These are phyloP conservation scores for Dione juno DNA, from an alignment of 2,888 invertebrate genomes.

Conservation along the genomic window DNA sequence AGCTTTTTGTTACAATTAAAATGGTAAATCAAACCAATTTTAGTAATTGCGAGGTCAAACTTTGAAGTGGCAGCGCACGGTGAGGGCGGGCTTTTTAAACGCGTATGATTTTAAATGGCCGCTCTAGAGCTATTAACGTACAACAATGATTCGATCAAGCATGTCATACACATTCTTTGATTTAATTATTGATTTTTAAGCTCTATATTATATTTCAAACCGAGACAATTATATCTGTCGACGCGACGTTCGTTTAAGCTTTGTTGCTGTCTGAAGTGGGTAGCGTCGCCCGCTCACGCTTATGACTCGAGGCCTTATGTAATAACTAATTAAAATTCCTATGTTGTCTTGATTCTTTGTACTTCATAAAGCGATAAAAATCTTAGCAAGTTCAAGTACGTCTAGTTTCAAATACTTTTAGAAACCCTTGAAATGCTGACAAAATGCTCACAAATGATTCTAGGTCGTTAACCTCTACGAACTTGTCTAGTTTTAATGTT, in stretches of 20 bases:
- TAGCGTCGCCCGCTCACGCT: slow-evolving; percentile 40
- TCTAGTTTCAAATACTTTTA: slow-evolving; percentile 23
- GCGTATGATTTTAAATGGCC: slow-evolving; percentile 71
- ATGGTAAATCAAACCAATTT: slow-evolving; percentile 84
- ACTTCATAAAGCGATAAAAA: slow-evolving; percentile 41
- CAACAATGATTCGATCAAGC: slow-evolving; percentile 48
- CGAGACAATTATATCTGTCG: slow-evolving; percentile 27
- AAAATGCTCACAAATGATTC: slow-evolving; percentile 23
- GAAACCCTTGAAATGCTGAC: slow-evolving; percentile 26
- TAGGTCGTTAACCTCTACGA: slow-evolving; percentile 29
- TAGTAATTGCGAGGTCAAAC: slow-evolving; percentile 82
- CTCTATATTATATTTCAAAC: slow-evolving; percentile 34
- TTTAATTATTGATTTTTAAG: slow-evolving; percentile 51
- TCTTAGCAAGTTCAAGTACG: slow-evolving; percentile 19
- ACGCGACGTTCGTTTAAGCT: background rate
- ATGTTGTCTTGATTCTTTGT: slow-evolving; percentile 49
- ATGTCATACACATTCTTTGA: slow-evolving; percentile 47
- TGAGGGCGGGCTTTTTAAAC: slow-evolving; percentile 65
- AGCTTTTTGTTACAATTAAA: slow-evolving; percentile 84
- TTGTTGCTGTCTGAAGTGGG: slow-evolving; percentile 15
- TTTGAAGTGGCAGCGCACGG: slow-evolving; percentile 72
- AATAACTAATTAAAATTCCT: slow-evolving; percentile 51
- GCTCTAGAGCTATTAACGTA: slow-evolving; percentile 53
- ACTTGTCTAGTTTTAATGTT: slow-evolving; percentile 10
- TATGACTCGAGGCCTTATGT: slow-evolving; percentile 43